phyloP scores from a whole-genome alignment of 2,888 invertebrate genomes.

The Lasioglossum figueresi region DNA sequence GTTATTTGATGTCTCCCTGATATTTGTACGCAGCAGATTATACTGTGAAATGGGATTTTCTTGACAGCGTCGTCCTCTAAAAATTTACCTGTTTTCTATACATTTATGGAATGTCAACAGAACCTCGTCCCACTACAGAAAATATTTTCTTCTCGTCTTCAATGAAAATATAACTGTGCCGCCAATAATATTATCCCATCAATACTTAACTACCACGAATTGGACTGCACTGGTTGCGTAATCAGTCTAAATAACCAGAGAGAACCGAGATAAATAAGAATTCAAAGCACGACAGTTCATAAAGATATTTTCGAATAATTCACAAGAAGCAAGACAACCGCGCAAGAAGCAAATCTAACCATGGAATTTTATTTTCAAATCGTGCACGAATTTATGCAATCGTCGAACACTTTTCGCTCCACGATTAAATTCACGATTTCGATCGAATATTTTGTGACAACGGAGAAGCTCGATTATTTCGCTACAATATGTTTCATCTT shows the following conservation, averaged over 20 bases:
- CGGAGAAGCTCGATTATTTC: neutral
- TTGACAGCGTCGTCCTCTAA: neutral
- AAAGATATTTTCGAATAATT: neutral
- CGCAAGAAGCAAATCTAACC: too few relatives aligned
- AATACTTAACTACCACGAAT: neutral
- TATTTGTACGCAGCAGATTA: neutral
- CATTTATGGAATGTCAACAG: slow-evolving; percentile 11
- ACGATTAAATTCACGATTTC: too few relatives aligned
- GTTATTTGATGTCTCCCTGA: neutral
- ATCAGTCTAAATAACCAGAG: neutral
- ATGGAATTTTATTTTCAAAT: too few relatives aligned
- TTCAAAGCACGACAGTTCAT: neutral
- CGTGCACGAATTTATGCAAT: too few relatives aligned
- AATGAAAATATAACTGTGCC: neutral
- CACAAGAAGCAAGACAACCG: neutral
- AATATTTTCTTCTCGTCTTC: slow-evolving; percentile 11
- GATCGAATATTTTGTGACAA: neutral
- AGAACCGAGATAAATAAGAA: neutral
- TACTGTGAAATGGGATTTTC: neutral
- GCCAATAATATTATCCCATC: neutral
- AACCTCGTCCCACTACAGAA: neutral
- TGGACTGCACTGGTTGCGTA: too few relatives aligned
- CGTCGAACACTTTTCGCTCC: too few relatives aligned
- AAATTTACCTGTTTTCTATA: neutral
- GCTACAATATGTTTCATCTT: neutral